phyloP scores from a whole-genome alignment of 2,113 vertebrate genomes.

The Tiliqua scincoides region DNA sequence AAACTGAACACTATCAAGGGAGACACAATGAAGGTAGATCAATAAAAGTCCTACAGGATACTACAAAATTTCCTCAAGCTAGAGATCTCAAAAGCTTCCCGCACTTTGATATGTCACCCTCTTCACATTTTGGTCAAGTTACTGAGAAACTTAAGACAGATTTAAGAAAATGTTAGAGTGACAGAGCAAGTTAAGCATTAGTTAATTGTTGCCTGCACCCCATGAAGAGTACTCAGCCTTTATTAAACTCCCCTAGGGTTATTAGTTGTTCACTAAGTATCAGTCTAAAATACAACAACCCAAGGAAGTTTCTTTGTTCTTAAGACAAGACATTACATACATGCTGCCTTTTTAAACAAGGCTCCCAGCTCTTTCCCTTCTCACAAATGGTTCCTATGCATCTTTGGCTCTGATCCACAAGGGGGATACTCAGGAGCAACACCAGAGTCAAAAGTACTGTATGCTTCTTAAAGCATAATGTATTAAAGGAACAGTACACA shows the following conservation, averaged over 20 bases:
- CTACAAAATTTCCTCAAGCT: background rate
- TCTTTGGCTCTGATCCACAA: background rate
- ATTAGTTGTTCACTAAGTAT: no score
- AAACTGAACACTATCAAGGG: no score
- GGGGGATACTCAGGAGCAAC: background rate
- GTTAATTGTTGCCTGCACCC: background rate
- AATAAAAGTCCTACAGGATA: background rate
- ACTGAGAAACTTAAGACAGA: no score
- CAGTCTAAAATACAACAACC: background rate
- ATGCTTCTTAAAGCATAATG: background rate
- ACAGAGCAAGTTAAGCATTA: no score
- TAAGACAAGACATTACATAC: background rate
- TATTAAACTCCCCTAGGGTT: no score
- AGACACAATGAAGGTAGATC: no score
- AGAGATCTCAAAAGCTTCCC: background rate
- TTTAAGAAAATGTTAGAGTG: no score
- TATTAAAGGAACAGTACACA: conserved; percentile 2
- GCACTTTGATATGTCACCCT: no score
- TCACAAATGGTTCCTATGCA: conserved; percentile 60
- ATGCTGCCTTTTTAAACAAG: background rate
- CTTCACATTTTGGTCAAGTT: no score
- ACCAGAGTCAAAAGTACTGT: background rate
- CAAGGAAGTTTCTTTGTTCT: conserved; percentile 40
- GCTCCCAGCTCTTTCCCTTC: background rate
- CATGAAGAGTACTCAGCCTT: background rate